Base-by-base conservation (phyloP, 2,888 invertebrate genomes). In the Pomacea canaliculata region DNA sequence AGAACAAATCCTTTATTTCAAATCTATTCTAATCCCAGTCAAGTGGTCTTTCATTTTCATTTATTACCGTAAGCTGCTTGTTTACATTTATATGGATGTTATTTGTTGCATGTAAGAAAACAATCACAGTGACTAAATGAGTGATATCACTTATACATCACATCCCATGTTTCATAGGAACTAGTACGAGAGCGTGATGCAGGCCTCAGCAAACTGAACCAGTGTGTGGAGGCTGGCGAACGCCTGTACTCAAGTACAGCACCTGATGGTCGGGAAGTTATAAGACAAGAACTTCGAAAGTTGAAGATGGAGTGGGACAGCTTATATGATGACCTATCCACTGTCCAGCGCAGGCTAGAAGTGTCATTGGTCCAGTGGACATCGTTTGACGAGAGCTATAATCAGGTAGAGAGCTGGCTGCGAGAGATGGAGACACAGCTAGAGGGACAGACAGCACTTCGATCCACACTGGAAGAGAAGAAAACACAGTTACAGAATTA, bases 211-310 rank as follows among this genome's bases (percentile, higher is more conserved):
- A 94, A 95, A 84, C 92, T 98, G 59, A 93, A 94, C 74, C 93
- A 94, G 63, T 91, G 97, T 27, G 94, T 95, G 19, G 93, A 94
- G 7, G 93, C 95, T 0, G 96, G 96, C 5, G 98, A 98, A 88
- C 94, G 95, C 89, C 93, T 98, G n/a, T 93, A 97, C 79, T 96
- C 97, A 0, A 96, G 97, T 90, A 98, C 97, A 4, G 96, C 97
- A 16, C 95, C 97, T 0, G 94, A 94, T 84, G 98, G 98, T 0
- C 93, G 98, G 80, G 98, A 98, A 90, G 94, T 93, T 73, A 94
- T 98, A 76, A 93, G 98, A n/a, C 94, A 95, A 82, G 96, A 97
- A 89, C 92, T 97, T 77, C 93, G 96, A 85, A 92, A 93, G 49
- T 93, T 96, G 23, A 93, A 96, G 84, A 95, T 96, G 88, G 93